These are phyloP conservation scores for Maniola hyperantus DNA, from an alignment of 2,888 invertebrate species.

Conservation along the genomic window DNA sequence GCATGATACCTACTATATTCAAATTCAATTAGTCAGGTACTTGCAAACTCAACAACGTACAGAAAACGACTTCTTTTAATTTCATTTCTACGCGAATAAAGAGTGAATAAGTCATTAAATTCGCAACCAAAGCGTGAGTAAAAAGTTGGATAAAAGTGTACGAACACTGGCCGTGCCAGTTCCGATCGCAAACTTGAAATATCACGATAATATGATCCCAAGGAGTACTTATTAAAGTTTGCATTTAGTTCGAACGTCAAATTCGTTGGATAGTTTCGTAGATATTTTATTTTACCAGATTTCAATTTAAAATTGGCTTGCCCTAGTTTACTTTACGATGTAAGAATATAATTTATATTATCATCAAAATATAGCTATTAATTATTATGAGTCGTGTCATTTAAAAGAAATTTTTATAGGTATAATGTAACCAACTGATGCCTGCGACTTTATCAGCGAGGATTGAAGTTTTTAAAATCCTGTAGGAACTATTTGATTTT, in stretches of 20 bases:
- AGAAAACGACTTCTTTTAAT: not conserved
- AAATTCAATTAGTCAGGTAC: too few species aligned
- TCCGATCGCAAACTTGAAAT: conserved; percentile 3
- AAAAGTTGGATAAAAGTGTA: conserved; percentile 2
- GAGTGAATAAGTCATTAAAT: conserved; percentile 7
- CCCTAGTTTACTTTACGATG: not conserved
- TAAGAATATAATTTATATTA: too few species aligned
- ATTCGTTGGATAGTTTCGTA: conserved; percentile 35
- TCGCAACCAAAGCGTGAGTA: not conserved
- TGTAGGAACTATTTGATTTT: too few species aligned
- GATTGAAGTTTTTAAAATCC: too few species aligned
- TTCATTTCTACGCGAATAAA: not conserved
- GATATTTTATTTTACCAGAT: conserved; percentile 42
- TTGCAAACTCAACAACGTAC: not conserved
- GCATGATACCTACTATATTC: too few species aligned
- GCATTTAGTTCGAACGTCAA: conserved; percentile 43
- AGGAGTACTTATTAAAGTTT: conserved; percentile 16
- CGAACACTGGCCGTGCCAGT: conserved; percentile 8
- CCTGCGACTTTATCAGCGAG: too few species aligned
- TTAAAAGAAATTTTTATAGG: too few species aligned
- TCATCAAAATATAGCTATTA: too few species aligned
- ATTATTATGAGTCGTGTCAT: too few species aligned
- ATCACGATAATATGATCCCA: conserved; percentile 11
- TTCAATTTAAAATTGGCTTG: conserved; percentile 22
- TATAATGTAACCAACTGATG: too few species aligned